Evolutionary conservation across 2,113 vertebrate genomes (phyloP).

Genomic region (Protomyctophum bolini): DNA sequence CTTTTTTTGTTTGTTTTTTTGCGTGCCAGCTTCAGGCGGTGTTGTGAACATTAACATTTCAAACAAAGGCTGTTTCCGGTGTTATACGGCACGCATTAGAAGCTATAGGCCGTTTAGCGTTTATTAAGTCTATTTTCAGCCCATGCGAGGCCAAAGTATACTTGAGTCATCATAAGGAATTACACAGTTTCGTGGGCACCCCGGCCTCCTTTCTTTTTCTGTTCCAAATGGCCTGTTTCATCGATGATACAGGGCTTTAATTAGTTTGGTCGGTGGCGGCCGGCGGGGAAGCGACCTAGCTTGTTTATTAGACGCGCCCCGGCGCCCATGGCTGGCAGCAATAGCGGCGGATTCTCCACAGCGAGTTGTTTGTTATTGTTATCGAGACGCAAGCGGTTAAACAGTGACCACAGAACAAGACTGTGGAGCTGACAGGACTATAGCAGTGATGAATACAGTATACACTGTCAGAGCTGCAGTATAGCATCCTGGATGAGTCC

Average conservation of each 20-base stretch:
- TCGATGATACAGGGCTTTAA: neutral
- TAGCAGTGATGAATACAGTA: neutral
- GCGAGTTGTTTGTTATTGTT: neutral
- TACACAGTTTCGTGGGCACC: neutral
- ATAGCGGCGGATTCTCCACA: conserved; percentile 11
- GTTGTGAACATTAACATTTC: no score
- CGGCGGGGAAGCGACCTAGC: conserved; percentile 5
- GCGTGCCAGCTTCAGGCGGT: no score
- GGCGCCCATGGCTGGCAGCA: neutral
- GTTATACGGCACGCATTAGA: no score
- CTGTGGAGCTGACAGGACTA: no score
- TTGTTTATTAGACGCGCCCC: neutral
- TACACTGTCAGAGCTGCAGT: neutral
- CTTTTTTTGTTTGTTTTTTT: no score
- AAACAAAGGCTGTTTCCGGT: conserved; percentile 22
- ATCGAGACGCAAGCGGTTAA: conserved; percentile 12
- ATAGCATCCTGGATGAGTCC: no score
- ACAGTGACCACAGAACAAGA: no score
- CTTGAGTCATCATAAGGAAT: conserved; percentile 14
- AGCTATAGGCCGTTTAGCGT: conserved; percentile 8
- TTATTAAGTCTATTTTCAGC: conserved; percentile 7
- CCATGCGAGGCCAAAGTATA: conserved; percentile 11
- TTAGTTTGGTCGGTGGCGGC: neutral
- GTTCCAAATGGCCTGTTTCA: neutral
- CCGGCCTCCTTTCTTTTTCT: neutral